Evolutionary conservation across 2,113 vertebrate species (phyloP), one percentile per base, ranked within the genome.

Genomic region (Odontesthes bonariensis): DNA sequence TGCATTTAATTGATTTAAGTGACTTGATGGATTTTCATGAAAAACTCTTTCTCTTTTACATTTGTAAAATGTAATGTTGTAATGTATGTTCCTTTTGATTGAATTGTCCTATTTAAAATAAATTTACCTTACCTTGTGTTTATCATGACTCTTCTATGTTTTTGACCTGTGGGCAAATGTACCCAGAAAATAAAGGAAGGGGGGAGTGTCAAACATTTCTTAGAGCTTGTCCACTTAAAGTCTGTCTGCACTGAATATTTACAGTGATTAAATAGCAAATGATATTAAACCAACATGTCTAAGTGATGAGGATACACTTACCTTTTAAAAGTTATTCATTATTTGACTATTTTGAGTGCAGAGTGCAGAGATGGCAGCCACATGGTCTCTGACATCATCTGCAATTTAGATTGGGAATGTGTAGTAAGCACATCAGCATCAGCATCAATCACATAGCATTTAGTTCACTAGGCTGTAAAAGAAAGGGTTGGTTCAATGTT

Each of bases 371-470:
- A 73, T 27, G 65, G 69, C 35, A 51, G 53, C 59, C 59, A 57
- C 27, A 14, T 64, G 55, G 31, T 12, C 70, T 63, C 56, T 77
- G 78, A 87, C 84, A 85, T 78, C 76, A 77, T 90, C 80, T 75
- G 76, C 87, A 84, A 81, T 85, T 90, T 83, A 83, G 72, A 91
- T 84, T 23, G 73, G 68, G 60, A 82, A 66, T 74, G 79, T 79
- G 81, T 71, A 42, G 59, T 64, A 72, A 84, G 75, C 76, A 65
- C 82, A 89, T 86, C 79, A 85, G 78, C 71, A 32, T 84, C 68
- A 6, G 69, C 86, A 93, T 93, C 86, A 91, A 90, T 92, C 92
- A 91, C 9, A 1, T 44, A 64, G 73, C 84, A 69, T 87, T 89
- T 87, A 85, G 82, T 85, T 86, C 84, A 78, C 78, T 59, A 62